Evolutionary conservation across 1,140 invertebrate genomes (phyloP), one percentile per base, ranked within the genome.

Genomic region (Drosophila pachea): DNA sequence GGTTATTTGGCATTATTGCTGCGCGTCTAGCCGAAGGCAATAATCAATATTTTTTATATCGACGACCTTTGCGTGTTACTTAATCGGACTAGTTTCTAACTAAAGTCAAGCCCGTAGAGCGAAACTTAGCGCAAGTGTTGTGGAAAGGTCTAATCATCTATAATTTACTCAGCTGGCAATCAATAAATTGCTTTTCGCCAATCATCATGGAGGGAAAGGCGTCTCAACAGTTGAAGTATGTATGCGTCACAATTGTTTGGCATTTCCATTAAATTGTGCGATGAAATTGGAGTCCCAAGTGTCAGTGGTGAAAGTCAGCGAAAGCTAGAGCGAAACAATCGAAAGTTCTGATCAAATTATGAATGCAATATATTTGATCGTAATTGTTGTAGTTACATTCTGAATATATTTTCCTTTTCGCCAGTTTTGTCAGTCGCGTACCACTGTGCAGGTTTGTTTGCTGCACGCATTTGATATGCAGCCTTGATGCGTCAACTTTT

Each of bases 11-110:
- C 42, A 49, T 58, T 48, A 49, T 71, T 63, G 62, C 40, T 7
- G 16, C 55, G 33, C 66, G 72, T 82, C 75, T 84, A 70, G 76
- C 79, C 66, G 53, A 32, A n/a, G 48, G 76, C 74, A 69, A 73
- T 86, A 84, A 84, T 84, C 79, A 86, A 84, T 84, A 69, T 52
- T 56, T 52, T 68, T 50, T 61, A 73, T 86, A 70, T 56, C 64
- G 73, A 58, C 76, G 69, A 74, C 79, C 81, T 79, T 81, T 86
- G 76, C 79, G 76, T 84, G 78, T 69, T 78, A 56, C 38, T 45
- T 35, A 74, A 72, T 78, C 54, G 7, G 58, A 59, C 32, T 47
- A 38, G 54, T 75, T 67, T 78, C 58, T 14, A 52, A 35, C 14
- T 4, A 16, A 53, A 52, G 8, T 33, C 16, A 43, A 31, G 8